Evolutionary conservation across 2,797 vertebrate genomes (phyloP).

Genomic region (Molossus alvarezi): DNA sequence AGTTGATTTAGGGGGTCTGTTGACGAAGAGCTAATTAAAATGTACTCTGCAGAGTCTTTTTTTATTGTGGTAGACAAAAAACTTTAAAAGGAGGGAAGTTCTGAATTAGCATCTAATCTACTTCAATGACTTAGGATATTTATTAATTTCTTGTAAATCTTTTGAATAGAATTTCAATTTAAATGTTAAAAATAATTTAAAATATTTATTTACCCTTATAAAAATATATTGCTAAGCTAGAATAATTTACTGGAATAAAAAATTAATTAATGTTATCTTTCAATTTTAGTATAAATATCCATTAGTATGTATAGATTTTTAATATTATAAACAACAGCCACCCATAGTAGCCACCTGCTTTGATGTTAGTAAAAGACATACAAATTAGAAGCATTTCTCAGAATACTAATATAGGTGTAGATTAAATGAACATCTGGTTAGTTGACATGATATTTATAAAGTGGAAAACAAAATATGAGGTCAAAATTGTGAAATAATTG

Average conservation of each 20-base stretch:
- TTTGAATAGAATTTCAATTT: slow-evolving; percentile 48
- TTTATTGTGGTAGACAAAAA: neutral
- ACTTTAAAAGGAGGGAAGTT: neutral
- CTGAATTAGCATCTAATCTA: neutral
- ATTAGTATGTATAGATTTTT: neutral
- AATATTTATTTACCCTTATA: neutral
- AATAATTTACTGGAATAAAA: neutral
- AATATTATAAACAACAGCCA: neutral
- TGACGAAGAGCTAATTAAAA: neutral
- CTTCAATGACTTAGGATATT: neutral
- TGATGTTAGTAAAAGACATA: neutral
- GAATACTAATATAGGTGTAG: neutral
- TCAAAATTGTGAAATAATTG: neutral
- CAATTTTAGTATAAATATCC: neutral
- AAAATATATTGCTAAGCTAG: neutral
- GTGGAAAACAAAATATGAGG: neutral
- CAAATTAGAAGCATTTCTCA: neutral
- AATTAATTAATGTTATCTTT: neutral
- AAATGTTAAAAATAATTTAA: slow-evolving; percentile 46
- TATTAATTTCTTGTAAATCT: neutral
- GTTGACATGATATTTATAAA: neutral
- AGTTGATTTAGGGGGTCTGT: neutral
- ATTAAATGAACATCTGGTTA: neutral
- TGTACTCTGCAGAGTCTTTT: neutral
- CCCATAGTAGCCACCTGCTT: neutral